These are phyloP conservation scores for Ferrisia virgata DNA, from an alignment of 2,888 invertebrate genomes.

Conservation along the genomic window DNA sequence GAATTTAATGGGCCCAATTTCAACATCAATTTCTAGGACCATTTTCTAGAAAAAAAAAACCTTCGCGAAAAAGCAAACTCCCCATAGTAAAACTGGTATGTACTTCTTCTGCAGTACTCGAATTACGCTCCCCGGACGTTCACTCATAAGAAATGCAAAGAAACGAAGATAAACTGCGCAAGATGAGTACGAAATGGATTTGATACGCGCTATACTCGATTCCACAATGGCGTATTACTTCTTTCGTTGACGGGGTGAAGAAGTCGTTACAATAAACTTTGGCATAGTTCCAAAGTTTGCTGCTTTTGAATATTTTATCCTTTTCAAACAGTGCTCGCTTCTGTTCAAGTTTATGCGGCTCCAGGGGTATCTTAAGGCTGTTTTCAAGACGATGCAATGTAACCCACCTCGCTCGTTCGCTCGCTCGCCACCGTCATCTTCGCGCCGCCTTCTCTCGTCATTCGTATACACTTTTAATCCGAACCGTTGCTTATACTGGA, in stretches of 20 bases:
- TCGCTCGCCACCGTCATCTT: background rate
- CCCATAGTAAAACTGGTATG: background rate
- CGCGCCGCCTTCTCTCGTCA: background rate
- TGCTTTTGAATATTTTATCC: conserved; percentile 45
- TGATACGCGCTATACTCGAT: conserved; percentile 36
- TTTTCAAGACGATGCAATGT: conserved; percentile 44
- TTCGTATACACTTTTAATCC: conserved; percentile 36
- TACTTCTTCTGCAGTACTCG: background rate
- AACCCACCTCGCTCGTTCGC: background rate
- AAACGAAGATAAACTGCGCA: conserved; percentile 35
- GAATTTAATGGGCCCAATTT: too few species aligned
- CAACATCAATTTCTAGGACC: too few species aligned
- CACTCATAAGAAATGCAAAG: conserved; percentile 38
- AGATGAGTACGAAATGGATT: conserved; percentile 33
- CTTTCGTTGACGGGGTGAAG: conserved; percentile 42
- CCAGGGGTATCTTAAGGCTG: conserved; percentile 45
- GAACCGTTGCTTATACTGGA: background rate
- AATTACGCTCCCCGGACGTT: background rate
- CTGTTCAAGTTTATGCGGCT: conserved; percentile 44
- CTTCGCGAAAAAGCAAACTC: background rate
- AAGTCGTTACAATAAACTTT: conserved; percentile 44
- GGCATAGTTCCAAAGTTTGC: conserved; percentile 43
- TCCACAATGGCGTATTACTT: conserved; percentile 44
- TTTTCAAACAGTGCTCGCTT: conserved; percentile 35
- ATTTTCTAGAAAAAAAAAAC: too few species aligned